A percentile compares a stretch with the other conserved stretches of the same genome.
Evolutionary conservation across 2,113 vertebrate genomes (phyloP).

Genomic region (Dinomys branickii): DNA sequence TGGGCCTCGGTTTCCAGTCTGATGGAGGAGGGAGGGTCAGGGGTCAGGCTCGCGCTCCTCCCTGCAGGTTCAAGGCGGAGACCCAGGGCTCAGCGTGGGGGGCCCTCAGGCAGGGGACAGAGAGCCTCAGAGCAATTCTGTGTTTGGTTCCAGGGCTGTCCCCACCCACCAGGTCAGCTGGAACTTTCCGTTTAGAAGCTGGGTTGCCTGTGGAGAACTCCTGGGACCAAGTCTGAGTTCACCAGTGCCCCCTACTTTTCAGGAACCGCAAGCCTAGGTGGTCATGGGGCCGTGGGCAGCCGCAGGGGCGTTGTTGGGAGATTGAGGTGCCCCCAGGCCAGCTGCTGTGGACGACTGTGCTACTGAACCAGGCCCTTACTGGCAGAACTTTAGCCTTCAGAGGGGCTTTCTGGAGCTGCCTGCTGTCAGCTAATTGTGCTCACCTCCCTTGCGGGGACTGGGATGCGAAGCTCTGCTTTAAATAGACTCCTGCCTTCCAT

Average conservation of each 20-base stretch:
- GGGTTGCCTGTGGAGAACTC: fast-evolving
- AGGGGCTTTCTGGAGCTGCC: slow-evolving; percentile 30
- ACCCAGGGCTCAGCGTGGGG: neutral
- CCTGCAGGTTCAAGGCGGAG: neutral
- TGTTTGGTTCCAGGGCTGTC: neutral
- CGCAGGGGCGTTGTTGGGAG: neutral
- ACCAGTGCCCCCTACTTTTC: neutral
- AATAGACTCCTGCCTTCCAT: neutral
- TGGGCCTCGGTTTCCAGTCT: neutral
- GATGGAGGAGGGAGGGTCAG: neutral
- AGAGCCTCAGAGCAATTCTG: neutral
- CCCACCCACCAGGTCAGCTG: neutral
- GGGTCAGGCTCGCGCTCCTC: neutral
- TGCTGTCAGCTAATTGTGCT: slow-evolving; percentile 30
- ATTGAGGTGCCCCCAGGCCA: fast-evolving
- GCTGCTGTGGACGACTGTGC: fast-evolving
- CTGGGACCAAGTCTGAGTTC: too few relatives aligned
- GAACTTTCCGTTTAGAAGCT: neutral
- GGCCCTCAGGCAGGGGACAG: neutral
- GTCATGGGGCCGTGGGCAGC: neutral
- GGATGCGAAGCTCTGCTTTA: neutral
- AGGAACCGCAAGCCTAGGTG: neutral
- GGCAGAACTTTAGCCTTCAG: neutral
- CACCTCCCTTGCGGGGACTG: neutral
- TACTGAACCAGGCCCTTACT: fast-evolving